A percentile compares a stretch with the other conserved stretches of the same genome.
Conservation (phyloP, 2,113 vertebrate species). For the Mastomys natalensis region DNA sequence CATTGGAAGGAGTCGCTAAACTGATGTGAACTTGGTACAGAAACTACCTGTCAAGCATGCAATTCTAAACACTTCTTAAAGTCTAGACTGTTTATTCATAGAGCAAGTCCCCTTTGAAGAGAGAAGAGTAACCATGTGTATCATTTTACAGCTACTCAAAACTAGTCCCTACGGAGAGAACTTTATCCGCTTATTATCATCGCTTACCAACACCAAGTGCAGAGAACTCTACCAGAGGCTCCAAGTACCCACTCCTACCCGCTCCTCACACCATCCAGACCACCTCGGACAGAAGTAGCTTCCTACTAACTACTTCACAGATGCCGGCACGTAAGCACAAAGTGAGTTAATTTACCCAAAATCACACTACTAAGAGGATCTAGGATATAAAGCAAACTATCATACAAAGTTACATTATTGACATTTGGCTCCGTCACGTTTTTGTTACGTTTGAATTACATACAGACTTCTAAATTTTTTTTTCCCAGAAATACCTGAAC, state of each 20-base stretch:
- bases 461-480: neutral
- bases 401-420: neutral
- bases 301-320: neutral
- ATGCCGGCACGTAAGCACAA: neutral
- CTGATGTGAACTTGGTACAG: neutral
- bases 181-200: neutral
- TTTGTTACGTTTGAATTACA: conserved; percentile 1
- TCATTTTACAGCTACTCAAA: neutral
- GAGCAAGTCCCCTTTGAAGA: neutral
- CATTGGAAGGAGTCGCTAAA: neutral
- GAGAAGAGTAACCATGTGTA: neutral
- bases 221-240: neutral
- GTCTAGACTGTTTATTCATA: neutral
- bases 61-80: neutral
- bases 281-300: neutral
- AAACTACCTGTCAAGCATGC: neutral
- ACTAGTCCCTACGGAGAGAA: neutral
- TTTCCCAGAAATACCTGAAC: neutral
- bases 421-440: neutral
- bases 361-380: conserved; percentile 14
- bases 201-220: neutral
- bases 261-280: neutral
- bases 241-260: neutral
- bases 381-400: neutral
- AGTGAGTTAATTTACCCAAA: neutral